Evolutionary conservation across 2,113 vertebrate species (phyloP).

Genomic region (Rhabdornis inornatus): DNA sequence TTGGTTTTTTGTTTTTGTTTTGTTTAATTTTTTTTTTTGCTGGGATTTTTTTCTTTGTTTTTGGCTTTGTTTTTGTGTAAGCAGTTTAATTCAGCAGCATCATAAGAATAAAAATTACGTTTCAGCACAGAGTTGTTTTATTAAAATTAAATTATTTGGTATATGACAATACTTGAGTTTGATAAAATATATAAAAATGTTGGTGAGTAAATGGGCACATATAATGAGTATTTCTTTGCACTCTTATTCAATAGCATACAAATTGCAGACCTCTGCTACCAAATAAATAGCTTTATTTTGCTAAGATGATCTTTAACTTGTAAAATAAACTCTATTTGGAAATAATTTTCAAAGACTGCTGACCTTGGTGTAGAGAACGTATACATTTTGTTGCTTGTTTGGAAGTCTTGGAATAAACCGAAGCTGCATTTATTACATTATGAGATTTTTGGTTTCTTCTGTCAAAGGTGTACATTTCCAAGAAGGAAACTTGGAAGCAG

Average conservation of each 20-base stretch:
- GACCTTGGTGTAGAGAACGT: background rate
- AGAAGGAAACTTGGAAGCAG: background rate
- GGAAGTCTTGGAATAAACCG: background rate
- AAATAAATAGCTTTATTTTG: background rate
- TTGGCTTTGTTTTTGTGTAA: background rate
- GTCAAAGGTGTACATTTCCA: rapidly evolving
- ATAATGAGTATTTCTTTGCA: background rate
- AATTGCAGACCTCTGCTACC: background rate
- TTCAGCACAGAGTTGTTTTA: background rate
- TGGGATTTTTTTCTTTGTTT: background rate
- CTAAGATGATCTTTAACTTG: background rate
- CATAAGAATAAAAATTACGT: background rate
- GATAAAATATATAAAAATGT: background rate
- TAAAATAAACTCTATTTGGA: background rate
- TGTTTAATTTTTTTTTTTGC: too few species aligned
- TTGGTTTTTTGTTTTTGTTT: background rate
- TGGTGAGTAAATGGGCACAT: background rate
- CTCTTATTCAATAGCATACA: background rate
- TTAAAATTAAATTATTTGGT: background rate
- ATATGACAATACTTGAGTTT: background rate
- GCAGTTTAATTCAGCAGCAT: background rate
- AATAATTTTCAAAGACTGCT: background rate
- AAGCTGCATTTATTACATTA: background rate
- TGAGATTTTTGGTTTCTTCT: background rate
- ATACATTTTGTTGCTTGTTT: background rate